Evolutionary conservation across 2,113 vertebrate species (phyloP).

Genomic region (Deroptyus accipitrinus): DNA sequence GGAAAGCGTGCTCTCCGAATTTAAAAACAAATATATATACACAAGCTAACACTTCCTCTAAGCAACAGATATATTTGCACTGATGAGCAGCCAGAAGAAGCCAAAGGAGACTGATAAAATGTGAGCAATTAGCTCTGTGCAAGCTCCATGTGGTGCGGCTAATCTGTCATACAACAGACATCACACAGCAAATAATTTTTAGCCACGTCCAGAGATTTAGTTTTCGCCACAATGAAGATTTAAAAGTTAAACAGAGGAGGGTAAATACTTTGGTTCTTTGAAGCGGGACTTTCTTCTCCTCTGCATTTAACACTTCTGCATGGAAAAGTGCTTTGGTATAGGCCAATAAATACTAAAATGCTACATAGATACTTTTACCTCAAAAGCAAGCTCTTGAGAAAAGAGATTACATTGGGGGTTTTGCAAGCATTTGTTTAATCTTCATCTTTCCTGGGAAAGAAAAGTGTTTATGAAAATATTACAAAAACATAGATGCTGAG

Average conservation of each 20-base stretch:
- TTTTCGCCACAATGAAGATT: background rate
- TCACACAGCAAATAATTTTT: background rate
- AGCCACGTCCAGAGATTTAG: background rate
- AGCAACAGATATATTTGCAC: background rate
- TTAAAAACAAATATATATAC: background rate
- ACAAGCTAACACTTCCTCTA: background rate
- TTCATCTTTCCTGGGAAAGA: background rate
- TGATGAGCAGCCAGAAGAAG: background rate
- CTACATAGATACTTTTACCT: background rate
- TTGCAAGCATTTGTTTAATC: background rate
- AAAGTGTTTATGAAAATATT: background rate
- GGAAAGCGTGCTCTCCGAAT: background rate
- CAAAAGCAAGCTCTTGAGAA: background rate
- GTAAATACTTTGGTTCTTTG: background rate
- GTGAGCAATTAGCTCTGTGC: background rate
- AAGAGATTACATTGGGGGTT: accelerated
- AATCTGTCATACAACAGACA: background rate
- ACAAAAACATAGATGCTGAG: background rate
- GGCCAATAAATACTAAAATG: background rate
- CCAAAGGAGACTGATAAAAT: background rate
- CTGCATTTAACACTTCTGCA: background rate
- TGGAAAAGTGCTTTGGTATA: background rate
- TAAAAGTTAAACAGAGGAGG: background rate
- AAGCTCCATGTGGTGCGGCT: background rate
- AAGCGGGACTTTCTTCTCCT: background rate